Base-by-base conservation (phyloP, 1,140 invertebrate species). In the Ericerus pela region DNA sequence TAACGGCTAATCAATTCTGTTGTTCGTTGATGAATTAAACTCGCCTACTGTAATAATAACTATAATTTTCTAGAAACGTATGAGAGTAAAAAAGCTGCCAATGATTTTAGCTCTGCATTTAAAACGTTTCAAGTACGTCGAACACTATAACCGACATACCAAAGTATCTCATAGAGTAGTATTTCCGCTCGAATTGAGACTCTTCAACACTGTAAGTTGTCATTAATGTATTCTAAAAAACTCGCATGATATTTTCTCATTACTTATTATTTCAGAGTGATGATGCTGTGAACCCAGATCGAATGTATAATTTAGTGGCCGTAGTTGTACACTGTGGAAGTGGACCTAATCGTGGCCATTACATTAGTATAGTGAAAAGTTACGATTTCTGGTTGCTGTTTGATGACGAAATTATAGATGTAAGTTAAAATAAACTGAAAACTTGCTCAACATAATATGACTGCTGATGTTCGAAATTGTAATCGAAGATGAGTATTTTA, bases 351-450 rank as follows among this genome's bases (percentile, higher is more conserved):
- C 77, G 96, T 60, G 96, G 96, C 33, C 96, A 99, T 73, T 99
- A 99, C 72, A 99, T 99, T 71, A 96, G 90, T 69, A 95, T 99
- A 71, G 96, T 99, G 26, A 99, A 99, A 73, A 96, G 91, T 69
- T 91, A 97, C 73, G 92, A 94, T 28, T 93, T 96, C 70, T 99
- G 96, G 96, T 75, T 99, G 59, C 78, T 99, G 1, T 99, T 99
- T 76, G 96, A 99, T 72, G 96, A 99, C 74, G 96, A 99, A 70
- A 92, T 98, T 81, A 96, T 99, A 57, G 95, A 99, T 78, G 92
- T 96, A 78, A 84, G 85, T 82, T 61, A 51, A 28, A 53, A 53
- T 14, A 27, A 30, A 3, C 6, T n/a, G n/a, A n/a, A n/a, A n/a
- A n/a, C n/a, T n/a, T n/a, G n/a, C n/a, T n/a, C n/a, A n/a, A n/a